phyloP scores from a whole-genome alignment of 2,888 invertebrate species.

The Nasonovia ribisnigri region DNA sequence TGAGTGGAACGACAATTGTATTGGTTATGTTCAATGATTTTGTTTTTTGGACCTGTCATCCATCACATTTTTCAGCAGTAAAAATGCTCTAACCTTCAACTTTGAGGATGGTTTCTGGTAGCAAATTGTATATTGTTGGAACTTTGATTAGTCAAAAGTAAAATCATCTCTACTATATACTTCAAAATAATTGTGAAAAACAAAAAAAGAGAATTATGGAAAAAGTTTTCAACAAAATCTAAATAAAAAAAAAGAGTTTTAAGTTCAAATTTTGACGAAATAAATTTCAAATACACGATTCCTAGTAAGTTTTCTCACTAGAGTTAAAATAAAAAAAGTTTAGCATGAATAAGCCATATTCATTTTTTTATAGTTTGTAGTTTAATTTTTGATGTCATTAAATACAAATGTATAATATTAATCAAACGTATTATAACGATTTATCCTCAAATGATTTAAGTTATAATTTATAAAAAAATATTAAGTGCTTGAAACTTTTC shows the following conservation, averaged over 20 bases:
- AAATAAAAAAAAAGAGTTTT: not conserved
- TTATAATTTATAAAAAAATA: not conserved
- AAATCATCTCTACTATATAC: not conserved
- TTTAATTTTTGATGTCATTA: not conserved
- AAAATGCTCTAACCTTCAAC: not conserved
- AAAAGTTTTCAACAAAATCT: not conserved
- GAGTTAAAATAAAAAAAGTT: not conserved
- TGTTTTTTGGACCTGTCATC: not conserved
- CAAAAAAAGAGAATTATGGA: not conserved
- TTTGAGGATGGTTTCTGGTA: not conserved
- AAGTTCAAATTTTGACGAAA: not conserved
- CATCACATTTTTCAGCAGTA: not conserved
- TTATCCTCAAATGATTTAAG: not conserved
- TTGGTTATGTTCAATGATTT: not conserved
- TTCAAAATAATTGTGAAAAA: not conserved
- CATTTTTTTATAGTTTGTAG: not conserved
- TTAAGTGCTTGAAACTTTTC: not conserved
- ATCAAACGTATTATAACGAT: too few species aligned
- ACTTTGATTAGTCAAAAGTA: not conserved
- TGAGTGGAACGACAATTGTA: not conserved
- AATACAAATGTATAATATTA: not conserved
- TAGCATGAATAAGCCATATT: not conserved
- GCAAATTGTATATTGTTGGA: not conserved
- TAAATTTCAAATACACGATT: not conserved
- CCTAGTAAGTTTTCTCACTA: not conserved